Percentiles rank a stretch among this genome's conserved stretches.
These are phyloP conservation scores for Bubo scandiacus DNA, from an alignment of 2,113 vertebrate genomes.

Conservation along the genomic window DNA sequence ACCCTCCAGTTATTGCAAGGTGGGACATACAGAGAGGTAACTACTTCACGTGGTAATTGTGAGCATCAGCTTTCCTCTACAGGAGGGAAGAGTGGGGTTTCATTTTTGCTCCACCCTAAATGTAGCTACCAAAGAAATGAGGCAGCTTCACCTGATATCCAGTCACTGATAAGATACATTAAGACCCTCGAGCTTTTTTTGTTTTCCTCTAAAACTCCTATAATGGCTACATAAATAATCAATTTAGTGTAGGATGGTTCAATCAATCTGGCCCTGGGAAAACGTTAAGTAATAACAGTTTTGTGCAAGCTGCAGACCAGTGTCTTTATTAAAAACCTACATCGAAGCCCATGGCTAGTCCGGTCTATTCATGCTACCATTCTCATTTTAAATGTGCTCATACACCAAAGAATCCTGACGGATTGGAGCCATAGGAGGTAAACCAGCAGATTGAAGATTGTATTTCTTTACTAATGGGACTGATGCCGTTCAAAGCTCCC, in stretches of 20 bases:
- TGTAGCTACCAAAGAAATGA: background rate
- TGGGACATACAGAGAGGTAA: background rate
- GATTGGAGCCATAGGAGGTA: constrained; percentile 1
- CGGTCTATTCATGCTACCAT: background rate
- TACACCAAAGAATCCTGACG: background rate
- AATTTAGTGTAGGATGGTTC: background rate
- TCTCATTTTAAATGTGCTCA: background rate
- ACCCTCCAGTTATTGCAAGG: background rate
- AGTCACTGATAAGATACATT: background rate
- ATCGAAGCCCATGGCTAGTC: background rate
- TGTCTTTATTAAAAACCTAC: constrained; percentile 28
- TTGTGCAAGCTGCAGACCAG: background rate
- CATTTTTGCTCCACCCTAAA: background rate
- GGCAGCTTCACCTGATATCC: background rate
- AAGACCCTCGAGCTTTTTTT: background rate
- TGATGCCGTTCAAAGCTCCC: background rate
- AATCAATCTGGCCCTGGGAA: background rate
- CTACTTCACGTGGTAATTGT: background rate
- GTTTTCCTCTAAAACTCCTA: background rate
- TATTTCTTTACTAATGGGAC: constrained; percentile 16
- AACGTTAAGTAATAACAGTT: background rate
- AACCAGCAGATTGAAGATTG: constrained; percentile 26
- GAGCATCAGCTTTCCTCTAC: background rate
- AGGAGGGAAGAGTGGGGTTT: background rate
- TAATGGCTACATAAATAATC: background rate